phyloP scores from a whole-genome alignment of 2,888 invertebrate genomes.

The Chrysopilus asiliformis region DNA sequence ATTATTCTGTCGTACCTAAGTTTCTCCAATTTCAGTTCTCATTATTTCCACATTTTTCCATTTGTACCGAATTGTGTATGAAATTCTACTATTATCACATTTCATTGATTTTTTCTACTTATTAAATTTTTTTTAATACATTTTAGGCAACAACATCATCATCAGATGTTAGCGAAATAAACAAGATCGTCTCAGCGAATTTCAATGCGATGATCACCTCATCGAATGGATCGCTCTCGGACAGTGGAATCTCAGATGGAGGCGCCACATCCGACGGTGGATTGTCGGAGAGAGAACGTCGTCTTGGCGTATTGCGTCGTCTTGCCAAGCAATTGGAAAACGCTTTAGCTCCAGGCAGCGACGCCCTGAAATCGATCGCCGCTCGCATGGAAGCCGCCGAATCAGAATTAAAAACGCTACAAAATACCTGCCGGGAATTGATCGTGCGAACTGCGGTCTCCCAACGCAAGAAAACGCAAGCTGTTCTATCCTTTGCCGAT shows the following conservation, averaged over 20 bases:
- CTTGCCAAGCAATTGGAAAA: slow-evolving; percentile 51
- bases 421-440: slow-evolving; percentile 50
- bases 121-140: background rate
- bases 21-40: too few species aligned
- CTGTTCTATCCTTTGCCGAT: background rate
- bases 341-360: slow-evolving; percentile 52
- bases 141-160: slow-evolving; percentile 5
- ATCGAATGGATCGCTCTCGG: slow-evolving; percentile 49
- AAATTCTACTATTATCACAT: background rate
- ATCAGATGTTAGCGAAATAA: slow-evolving; percentile 1
- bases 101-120: background rate
- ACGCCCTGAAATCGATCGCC: slow-evolving; percentile 47
- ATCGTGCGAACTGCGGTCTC: slow-evolving; percentile 36
- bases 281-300: slow-evolving; percentile 47
- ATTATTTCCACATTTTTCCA: too few species aligned
- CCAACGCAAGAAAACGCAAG: slow-evolving; percentile 26
- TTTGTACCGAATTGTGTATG: too few species aligned
- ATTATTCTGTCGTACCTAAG: too few species aligned
- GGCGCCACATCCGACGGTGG: slow-evolving; percentile 61
- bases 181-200: too few species aligned
- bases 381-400: slow-evolving; percentile 53
- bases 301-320: slow-evolving; percentile 49
- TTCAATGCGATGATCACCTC: slow-evolving; percentile 20
- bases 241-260: slow-evolving; percentile 62
- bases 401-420: slow-evolving; percentile 49